Evolutionary conservation across 2,113 vertebrate species (phyloP), one percentile per base, ranked within the genome.

Genomic region (Scortum barcoo): DNA sequence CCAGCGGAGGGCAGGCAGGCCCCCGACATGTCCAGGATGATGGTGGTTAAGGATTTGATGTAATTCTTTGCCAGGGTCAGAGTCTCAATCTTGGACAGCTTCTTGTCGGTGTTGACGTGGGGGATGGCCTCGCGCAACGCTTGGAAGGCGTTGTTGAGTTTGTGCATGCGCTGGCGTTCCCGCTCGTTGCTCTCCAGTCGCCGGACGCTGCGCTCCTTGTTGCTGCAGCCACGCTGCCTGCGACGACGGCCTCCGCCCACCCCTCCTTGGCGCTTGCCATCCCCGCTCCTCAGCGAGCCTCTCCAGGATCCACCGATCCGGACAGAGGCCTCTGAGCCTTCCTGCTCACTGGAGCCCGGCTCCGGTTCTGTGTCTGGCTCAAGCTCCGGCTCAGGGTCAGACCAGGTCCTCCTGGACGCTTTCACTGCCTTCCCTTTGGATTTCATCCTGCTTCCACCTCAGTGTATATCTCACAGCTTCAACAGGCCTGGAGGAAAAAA

Each of bases 61-160:
- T 99, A 99, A 81, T 99, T 99, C 94, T 99, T 99, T 84, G 98
- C 98, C 92, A 99, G 93, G 0, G 98, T 99, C 72, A 99, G 96
- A 0, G 98, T 99, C 94, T 99, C 98, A 4, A 99, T 99, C 95
- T 99, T 99, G 92, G 98, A 99, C 5, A 99, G 97, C 84, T 99
- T 99, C 93, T 97, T 98, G 89, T 98, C 98, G 0, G 96, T 97
- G 16, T 97, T 95, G 66, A 99, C 97, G 0, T 99, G 98, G 0
- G 98, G 98, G 89, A 99, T 99, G 87, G 97, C 96, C 93, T 99
- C 98, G 0, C 97, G 94, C 81, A 99, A 69, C 0, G 97, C 98
- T 90, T 99, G 98, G 93, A 99, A 99, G 0, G 98, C 98, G 0
- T 98, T 98, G 96, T 99, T 99, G 76, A 99, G 97, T 85, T 99